Evolutionary conservation across 1,140 invertebrate genomes (phyloP).

Genomic region (Scaptodrosophila lebanonensis): DNA sequence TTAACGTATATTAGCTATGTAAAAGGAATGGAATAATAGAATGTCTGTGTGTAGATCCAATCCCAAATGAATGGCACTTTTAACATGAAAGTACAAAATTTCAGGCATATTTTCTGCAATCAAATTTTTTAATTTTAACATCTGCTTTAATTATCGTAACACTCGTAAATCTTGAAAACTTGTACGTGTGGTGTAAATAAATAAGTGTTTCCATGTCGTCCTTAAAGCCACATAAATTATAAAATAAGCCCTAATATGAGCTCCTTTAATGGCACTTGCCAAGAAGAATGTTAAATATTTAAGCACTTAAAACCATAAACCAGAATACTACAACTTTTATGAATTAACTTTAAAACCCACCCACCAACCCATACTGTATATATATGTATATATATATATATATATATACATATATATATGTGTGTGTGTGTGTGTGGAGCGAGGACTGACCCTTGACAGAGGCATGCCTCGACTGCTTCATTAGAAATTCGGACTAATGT

Average conservation of each 20-base stretch:
- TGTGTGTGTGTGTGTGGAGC: constrained; percentile 25
- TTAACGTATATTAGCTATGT: constrained; percentile 13
- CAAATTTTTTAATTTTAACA: too few relatives aligned
- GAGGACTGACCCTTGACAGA: not conserved
- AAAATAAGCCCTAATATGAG: constrained; percentile 48
- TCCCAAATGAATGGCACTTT: too few relatives aligned
- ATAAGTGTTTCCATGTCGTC: constrained; percentile 40
- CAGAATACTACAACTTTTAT: constrained; percentile 68
- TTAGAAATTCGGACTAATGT: constrained; percentile 76
- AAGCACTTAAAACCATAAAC: constrained; percentile 67
- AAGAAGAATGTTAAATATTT: constrained; percentile 72
- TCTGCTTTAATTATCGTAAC: too few relatives aligned
- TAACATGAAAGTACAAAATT: too few relatives aligned
- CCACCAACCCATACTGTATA: constrained; percentile 15
- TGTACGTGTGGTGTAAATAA: too few relatives aligned
- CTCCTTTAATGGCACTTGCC: constrained; percentile 26
- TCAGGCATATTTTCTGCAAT: too few relatives aligned
- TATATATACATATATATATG: not conserved
- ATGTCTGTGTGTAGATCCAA: too few relatives aligned
- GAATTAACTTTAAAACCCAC: constrained; percentile 55
- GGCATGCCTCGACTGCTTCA: constrained; percentile 22
- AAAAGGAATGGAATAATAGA: too few relatives aligned
- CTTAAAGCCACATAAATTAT: constrained; percentile 59
- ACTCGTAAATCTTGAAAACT: too few relatives aligned
- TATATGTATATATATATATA: constrained; percentile 12